Conservation (phyloP, 2,113 vertebrate species). For the Psophia crepitans region DNA sequence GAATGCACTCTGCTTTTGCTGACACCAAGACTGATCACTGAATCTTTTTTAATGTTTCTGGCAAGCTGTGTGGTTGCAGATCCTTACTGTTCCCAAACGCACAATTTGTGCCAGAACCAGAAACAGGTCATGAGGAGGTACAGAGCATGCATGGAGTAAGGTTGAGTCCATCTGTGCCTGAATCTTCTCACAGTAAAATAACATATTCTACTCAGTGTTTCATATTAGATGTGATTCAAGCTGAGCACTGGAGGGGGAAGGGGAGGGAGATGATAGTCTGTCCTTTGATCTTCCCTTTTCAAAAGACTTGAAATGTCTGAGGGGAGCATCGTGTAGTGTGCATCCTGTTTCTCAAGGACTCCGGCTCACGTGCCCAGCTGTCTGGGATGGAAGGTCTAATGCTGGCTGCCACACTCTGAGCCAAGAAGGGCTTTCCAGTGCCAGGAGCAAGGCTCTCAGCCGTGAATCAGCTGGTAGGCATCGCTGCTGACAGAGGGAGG, state of each 20-base stretch:
- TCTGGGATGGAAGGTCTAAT: neutral
- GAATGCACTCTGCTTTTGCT: neutral
- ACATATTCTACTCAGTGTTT: neutral
- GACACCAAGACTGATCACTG: neutral
- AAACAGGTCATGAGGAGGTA: neutral
- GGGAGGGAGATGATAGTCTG: neutral
- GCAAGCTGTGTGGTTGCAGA: neutral
- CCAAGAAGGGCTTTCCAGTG: neutral
- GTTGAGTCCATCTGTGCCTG: neutral
- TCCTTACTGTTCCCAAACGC: neutral
- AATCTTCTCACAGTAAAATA: neutral
- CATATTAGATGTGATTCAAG: neutral
- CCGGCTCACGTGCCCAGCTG: neutral
- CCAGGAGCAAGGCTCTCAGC: neutral
- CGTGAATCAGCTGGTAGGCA: neutral
- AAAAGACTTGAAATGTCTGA: constrained; percentile 1
- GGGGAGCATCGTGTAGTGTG: neutral
- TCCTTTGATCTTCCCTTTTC: constrained; percentile 43
- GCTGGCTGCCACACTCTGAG: neutral
- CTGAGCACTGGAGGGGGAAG: neutral
- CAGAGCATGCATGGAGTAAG: neutral
- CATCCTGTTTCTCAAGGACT: constrained; percentile 23
- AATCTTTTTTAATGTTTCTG: neutral
- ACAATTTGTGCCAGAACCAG: neutral
- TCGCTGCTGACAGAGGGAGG: neutral